These are phyloP conservation scores for Proctacanthus coquilletti DNA, from an alignment of 1,140 invertebrate genomes.

Conservation along the genomic window DNA sequence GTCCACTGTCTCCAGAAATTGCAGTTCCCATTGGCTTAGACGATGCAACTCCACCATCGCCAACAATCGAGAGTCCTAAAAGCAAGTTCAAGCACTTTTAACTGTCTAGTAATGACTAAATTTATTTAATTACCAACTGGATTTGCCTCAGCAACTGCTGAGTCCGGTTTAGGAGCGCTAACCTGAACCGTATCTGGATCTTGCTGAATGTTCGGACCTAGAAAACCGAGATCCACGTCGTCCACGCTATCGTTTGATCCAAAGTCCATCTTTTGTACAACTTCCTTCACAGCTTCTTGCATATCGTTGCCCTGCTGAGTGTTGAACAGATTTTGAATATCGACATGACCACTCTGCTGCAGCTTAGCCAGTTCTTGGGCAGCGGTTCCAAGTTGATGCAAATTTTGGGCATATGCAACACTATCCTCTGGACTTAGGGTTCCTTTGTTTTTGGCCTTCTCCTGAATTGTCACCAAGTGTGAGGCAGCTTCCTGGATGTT, in stretches of 20 bases:
- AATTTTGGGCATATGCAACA: slow-evolving; percentile 29
- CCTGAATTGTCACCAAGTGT: slow-evolving; percentile 33
- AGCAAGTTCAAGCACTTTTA: neutral
- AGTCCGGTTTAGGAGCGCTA: slow-evolving; percentile 35
- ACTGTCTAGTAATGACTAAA: neutral
- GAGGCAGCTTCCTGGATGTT: slow-evolving; percentile 33
- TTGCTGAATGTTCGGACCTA: slow-evolving; percentile 15
- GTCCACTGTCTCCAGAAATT: slow-evolving; percentile 44
- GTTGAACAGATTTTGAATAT: neutral
- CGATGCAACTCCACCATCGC: slow-evolving; percentile 48
- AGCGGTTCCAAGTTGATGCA: slow-evolving; percentile 30
- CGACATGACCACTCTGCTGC: slow-evolving; percentile 15
- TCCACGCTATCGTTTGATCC: neutral
- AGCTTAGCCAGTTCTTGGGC: slow-evolving; percentile 31
- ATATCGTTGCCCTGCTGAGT: slow-evolving; percentile 20
- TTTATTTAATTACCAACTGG: slow-evolving; percentile 36
- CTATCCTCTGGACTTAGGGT: slow-evolving; percentile 30
- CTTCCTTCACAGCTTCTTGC: slow-evolving; percentile 32
- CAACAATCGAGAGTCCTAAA: slow-evolving; percentile 39
- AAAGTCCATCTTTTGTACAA: slow-evolving; percentile 13
- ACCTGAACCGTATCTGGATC: slow-evolving; percentile 31
- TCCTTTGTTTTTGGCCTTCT: slow-evolving; percentile 31
- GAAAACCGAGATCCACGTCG: neutral
- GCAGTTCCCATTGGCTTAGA: slow-evolving; percentile 50
- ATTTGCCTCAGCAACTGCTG: slow-evolving; percentile 51